Base-by-base conservation (phyloP, 1,140 invertebrate genomes). In the Leptopilina boulardi region DNA sequence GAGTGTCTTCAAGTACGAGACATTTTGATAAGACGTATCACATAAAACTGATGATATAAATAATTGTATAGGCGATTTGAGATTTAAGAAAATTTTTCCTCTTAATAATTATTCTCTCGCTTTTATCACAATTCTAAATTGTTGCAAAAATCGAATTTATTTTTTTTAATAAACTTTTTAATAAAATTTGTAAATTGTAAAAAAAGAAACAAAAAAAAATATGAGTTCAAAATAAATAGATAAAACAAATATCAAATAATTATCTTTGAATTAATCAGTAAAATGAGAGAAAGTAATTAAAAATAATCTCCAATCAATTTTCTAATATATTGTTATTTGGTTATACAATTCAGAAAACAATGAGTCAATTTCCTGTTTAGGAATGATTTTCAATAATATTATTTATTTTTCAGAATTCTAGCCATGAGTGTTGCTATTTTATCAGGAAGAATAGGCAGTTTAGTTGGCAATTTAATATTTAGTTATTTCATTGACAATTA, bases 401-500 rank as follows among this genome's bases (percentile, higher is more conserved):
- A 26, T 59, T 59, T 56, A 30, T 66, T 66, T 83, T 83, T 42
- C 80, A 91, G 90, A 59, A 86, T 89, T 47, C 87, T 91, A 77
- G 90, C 89, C 0, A 80, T 89, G 2, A 87, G 87, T 19, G 80
- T 91, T 15, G 84, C 88, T 1, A 78, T 88, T 6, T 86, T 89
- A 5, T 78, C 87, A 66, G 89, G 89, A 26, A 83, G 90, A 56
- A 70, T 87, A 8, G 90, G 90, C 15, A 87, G 85, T 11, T 84
- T 91, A 5, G 71, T 86, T 5, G 89, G 84, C 5, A 91, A 89
- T 56, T 70, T 87, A 10, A 76, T 89, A 44, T 90, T 91, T 71
- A 89, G 89, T 34, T 87, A 87, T 71, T 84, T 91, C 30, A 88
- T 91, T 26, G 90, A 91, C 76, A 76, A 88, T 11, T 85, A 91